These are phyloP conservation scores for Drosophila burlai DNA, from an alignment of 1,140 invertebrate genomes.

Conservation along the genomic window DNA sequence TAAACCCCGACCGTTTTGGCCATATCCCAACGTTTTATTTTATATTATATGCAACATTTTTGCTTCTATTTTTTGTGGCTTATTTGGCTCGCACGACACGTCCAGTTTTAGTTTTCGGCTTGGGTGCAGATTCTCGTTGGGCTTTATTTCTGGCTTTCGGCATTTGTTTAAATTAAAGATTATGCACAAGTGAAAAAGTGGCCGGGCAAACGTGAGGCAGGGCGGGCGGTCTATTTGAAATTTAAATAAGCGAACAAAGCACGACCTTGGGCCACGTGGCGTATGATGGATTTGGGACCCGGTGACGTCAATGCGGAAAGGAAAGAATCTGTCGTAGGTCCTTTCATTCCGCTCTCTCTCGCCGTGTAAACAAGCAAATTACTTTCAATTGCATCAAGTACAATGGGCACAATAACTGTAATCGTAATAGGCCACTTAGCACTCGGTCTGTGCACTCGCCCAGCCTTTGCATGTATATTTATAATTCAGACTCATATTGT, in stretches of 20 bases:
- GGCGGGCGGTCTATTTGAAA: constrained; percentile 54
- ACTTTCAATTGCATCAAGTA: constrained; percentile 38
- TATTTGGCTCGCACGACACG: constrained; percentile 71
- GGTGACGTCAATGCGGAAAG: constrained; percentile 41
- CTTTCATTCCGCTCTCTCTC: not conserved
- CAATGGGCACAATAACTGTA: constrained; percentile 63
- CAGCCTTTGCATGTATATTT: constrained; percentile 65
- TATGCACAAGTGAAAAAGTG: constrained; percentile 64
- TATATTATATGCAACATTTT: constrained; percentile 38
- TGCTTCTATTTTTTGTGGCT: constrained; percentile 67
- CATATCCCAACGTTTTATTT: constrained; percentile 38
- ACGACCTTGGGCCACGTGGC: constrained; percentile 56
- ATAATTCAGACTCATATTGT: constrained; percentile 75
- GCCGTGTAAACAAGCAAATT: constrained; percentile 53
- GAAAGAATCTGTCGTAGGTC: constrained; percentile 7
- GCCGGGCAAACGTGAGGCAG: constrained; percentile 8
- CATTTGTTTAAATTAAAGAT: constrained; percentile 82
- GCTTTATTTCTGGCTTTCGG: constrained; percentile 72
- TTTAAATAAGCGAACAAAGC: constrained; percentile 64
- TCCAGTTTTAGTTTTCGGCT: constrained; percentile 61
- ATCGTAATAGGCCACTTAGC: constrained; percentile 78
- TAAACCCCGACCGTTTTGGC: constrained; percentile 26
- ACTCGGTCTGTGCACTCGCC: constrained; percentile 40
- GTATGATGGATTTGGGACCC: constrained; percentile 50
- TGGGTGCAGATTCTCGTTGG: constrained; percentile 50